A percentile compares a stretch with the other conserved stretches of the same genome.
Conservation (phyloP, 2,113 vertebrate species). For the Petromus typicus region DNA sequence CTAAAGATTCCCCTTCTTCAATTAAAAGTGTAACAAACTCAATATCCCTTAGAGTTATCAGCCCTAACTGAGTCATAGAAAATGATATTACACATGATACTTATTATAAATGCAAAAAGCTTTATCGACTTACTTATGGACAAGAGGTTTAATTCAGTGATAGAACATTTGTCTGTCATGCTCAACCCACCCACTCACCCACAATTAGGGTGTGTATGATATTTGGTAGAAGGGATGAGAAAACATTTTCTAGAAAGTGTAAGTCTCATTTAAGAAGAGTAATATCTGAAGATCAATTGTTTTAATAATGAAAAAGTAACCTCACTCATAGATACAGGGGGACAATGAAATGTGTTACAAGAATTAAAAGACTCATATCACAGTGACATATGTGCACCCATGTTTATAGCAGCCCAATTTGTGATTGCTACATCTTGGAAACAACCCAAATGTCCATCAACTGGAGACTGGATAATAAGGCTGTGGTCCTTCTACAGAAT, state of each 20-base stretch:
- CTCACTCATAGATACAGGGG: background rate
- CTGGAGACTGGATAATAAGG: too few relatives aligned
- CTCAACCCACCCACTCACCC: background rate
- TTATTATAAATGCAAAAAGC: slow-evolving; percentile 12
- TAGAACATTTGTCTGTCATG: background rate
- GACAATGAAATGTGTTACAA: background rate
- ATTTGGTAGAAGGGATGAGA: slow-evolving; percentile 32
- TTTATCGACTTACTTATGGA: background rate
- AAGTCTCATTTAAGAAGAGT: slow-evolving; percentile 10
- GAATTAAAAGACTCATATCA: too few relatives aligned
- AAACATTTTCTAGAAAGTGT: background rate
- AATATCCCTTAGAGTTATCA: background rate
- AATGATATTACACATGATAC: background rate
- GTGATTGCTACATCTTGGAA: too few relatives aligned
- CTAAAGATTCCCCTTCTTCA: background rate
- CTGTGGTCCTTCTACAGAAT: too few relatives aligned
- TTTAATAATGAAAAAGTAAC: background rate
- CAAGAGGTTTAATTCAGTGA: background rate
- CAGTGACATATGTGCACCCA: too few relatives aligned
- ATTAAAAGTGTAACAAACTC: background rate
- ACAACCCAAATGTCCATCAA: too few relatives aligned
- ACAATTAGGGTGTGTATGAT: background rate
- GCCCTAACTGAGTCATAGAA: background rate
- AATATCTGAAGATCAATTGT: background rate
- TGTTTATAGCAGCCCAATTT: too few relatives aligned